These are phyloP conservation scores for Podarcis cretensis DNA, from an alignment of 2,113 vertebrate genomes.

Conservation along the genomic window DNA sequence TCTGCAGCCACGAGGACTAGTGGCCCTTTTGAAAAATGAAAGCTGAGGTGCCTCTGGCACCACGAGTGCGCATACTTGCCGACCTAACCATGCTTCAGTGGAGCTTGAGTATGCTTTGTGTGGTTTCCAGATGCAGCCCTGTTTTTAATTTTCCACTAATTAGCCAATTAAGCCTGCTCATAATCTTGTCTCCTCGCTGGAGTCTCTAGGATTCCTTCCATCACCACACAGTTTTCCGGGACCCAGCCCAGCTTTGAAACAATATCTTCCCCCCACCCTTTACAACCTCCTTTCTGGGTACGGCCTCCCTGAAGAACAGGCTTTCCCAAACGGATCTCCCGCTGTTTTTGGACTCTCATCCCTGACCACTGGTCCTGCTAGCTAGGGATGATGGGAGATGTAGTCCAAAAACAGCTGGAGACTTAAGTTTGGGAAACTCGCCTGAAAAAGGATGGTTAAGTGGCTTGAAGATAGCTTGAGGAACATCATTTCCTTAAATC, in stretches of 20 bases:
- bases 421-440: too few species aligned
- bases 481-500: background rate
- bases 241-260: conserved; percentile 12
- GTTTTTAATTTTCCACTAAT: conserved; percentile 37
- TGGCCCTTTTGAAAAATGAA: background rate
- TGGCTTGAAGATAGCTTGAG: background rate
- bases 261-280: background rate
- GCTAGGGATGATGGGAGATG: too few species aligned
- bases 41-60: background rate
- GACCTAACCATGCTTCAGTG: background rate
- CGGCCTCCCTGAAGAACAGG: background rate
- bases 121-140: conserved; percentile 26
- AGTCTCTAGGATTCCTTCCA: conserved; percentile 20
- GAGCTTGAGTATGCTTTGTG: background rate
- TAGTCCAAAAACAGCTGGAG: too few species aligned
- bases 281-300: background rate
- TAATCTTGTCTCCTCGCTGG: conserved; percentile 25
- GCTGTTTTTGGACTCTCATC: too few species aligned
- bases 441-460: background rate
- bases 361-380: too few species aligned
- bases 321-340: too few species aligned
- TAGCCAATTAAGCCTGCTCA: conserved; percentile 18
- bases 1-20: conserved; percentile 3
- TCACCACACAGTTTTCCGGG: background rate
- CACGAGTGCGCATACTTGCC: background rate